Percentiles rank a stretch among this genome's conserved stretches.
These are phyloP conservation scores for Lomographa bimaculata DNA, from an alignment of 2,888 invertebrate species.

Conservation along the genomic window DNA sequence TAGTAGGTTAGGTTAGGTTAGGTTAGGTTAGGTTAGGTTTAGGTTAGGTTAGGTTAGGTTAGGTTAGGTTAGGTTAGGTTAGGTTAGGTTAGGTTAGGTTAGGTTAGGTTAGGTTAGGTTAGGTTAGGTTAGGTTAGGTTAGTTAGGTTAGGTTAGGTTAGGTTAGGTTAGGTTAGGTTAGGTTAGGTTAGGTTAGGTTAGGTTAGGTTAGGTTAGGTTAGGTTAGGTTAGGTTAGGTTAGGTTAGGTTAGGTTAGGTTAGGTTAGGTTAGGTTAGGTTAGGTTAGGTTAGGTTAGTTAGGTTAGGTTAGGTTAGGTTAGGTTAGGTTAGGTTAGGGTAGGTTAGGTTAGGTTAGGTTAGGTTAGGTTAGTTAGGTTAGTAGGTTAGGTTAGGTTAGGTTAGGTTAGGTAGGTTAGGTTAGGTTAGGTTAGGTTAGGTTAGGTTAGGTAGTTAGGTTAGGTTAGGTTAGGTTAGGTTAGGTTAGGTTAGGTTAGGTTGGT, in stretches of 20 bases:
- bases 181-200: slow-evolving; percentile 31
- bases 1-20: slow-evolving; percentile 26
- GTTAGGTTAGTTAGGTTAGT: slow-evolving; percentile 32
- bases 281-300: slow-evolving; percentile 27
- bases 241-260: slow-evolving; percentile 30
- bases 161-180: slow-evolving; percentile 29
- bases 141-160: slow-evolving; percentile 32
- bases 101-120: slow-evolving; percentile 33
- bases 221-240: slow-evolving; percentile 31
- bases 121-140: slow-evolving; percentile 31
- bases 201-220: slow-evolving; percentile 31
- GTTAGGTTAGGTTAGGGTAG: slow-evolving; percentile 30
- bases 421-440: slow-evolving; percentile 27
- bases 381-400: slow-evolving; percentile 30
- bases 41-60: slow-evolving; percentile 26
- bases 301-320: slow-evolving; percentile 30
- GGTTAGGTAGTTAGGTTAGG: slow-evolving; percentile 28
- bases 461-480: slow-evolving; percentile 22
- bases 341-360: slow-evolving; percentile 31
- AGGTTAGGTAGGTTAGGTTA: slow-evolving; percentile 29
- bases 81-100: slow-evolving; percentile 32
- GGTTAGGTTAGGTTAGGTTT: slow-evolving; percentile 27
- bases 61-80: slow-evolving; percentile 28
- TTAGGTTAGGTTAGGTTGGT: slow-evolving; percentile 3
- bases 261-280: slow-evolving; percentile 27